Evolutionary conservation across 2,888 invertebrate genomes (phyloP).

Genomic region (Spilosoma lubricipeda): DNA sequence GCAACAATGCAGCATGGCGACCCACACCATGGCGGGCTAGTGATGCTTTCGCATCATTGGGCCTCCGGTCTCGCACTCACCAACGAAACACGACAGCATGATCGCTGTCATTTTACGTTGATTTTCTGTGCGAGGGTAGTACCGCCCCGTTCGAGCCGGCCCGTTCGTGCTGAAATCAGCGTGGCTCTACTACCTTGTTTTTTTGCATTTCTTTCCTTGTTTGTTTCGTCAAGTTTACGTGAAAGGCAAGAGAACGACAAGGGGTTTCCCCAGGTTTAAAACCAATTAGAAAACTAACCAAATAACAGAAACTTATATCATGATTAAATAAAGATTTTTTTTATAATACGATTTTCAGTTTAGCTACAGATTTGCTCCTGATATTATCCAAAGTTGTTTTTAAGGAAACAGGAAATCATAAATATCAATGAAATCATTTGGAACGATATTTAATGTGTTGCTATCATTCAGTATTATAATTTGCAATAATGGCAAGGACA

Average conservation of each 20-base stretch:
- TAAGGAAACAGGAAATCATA: not conserved
- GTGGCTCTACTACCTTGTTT: too few relatives aligned
- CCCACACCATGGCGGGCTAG: too few relatives aligned
- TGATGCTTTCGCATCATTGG: too few relatives aligned
- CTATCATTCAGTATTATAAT: slow-evolving; percentile 52
- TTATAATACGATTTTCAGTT: not conserved
- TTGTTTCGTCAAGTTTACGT: not conserved
- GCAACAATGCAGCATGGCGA: too few relatives aligned
- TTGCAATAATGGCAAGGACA: slow-evolving; percentile 58
- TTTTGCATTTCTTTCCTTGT: too few relatives aligned
- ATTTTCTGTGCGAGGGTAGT: too few relatives aligned
- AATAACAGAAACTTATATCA: not conserved
- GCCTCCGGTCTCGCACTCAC: too few relatives aligned
- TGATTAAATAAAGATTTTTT: not conserved
- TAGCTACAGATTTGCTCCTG: not conserved
- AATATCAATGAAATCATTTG: slow-evolving; percentile 34
- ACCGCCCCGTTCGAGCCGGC: too few relatives aligned
- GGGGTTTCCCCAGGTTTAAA: not conserved
- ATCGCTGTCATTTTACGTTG: too few relatives aligned
- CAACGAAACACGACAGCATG: too few relatives aligned
- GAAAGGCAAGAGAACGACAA: not conserved
- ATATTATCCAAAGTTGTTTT: not conserved
- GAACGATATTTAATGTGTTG: slow-evolving; percentile 21
- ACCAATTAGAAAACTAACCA: not conserved
- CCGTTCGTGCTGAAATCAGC: too few relatives aligned